Evolutionary conservation across 2,888 invertebrate genomes (phyloP).

Genomic region (Mellilla xanthometata): DNA sequence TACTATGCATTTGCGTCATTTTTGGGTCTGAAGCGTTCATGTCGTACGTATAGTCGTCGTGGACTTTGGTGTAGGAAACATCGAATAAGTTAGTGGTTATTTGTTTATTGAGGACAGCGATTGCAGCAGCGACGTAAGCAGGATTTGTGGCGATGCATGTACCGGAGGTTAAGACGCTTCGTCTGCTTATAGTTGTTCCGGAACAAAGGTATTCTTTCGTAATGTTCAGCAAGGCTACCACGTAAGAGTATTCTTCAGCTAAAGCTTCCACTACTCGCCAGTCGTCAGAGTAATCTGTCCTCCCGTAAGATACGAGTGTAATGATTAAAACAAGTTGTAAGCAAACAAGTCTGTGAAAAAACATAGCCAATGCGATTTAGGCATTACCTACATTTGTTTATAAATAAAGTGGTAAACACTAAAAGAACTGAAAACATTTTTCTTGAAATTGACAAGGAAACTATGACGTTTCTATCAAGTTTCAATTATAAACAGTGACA

Average conservation of each 20-base stretch:
- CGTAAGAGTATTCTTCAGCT: constrained; percentile 57
- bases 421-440: background rate
- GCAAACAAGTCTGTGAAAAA: constrained; percentile 36
- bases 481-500: no score
- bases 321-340: constrained; percentile 27
- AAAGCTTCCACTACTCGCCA: constrained; percentile 52
- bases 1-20: constrained; percentile 50
- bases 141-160: constrained; percentile 46
- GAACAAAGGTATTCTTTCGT: constrained; percentile 51
- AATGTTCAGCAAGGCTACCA: constrained; percentile 52
- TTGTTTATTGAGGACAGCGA: constrained; percentile 39
- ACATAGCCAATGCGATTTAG: constrained; percentile 43
- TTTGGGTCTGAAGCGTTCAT: constrained; percentile 38
- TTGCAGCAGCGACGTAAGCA: constrained; percentile 43
- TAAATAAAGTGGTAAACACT: background rate
- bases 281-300: constrained; percentile 23
- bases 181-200: constrained; percentile 51
- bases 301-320: constrained; percentile 1
- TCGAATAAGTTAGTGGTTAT: constrained; percentile 30
- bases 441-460: background rate
- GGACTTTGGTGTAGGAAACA: constrained; percentile 42
- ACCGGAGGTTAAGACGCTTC: constrained; percentile 58
- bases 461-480: no score
- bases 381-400: constrained; percentile 5
- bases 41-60: constrained; percentile 50